phyloP scores from a whole-genome alignment of 2,113 vertebrate species.

The Paradoxurus hermaphroditus region DNA sequence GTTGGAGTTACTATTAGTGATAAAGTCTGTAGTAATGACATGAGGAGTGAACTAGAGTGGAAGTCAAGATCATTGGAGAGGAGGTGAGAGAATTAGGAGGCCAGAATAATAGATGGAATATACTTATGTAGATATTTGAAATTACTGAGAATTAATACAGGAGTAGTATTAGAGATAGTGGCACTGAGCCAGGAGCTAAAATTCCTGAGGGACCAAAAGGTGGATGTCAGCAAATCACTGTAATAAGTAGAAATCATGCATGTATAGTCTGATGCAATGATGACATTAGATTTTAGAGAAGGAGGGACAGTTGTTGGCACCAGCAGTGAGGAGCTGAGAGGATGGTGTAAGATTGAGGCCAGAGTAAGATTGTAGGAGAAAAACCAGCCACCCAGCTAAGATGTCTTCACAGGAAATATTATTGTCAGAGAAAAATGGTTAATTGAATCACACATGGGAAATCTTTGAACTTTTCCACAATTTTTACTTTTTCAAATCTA shows the following conservation, averaged over 20 bases:
- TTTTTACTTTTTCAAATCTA: neutral
- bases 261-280: neutral
- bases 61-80: neutral
- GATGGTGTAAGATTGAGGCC: neutral
- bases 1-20: neutral
- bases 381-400: neutral
- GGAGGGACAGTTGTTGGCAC: neutral
- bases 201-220: neutral
- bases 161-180: neutral
- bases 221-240: neutral
- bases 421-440: neutral
- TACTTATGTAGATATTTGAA: neutral
- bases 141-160: neutral
- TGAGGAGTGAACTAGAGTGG: neutral
- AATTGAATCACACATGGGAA: neutral
- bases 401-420: neutral
- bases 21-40: neutral
- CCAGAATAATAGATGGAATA: neutral
- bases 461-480: neutral
- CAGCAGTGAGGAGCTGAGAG: neutral
- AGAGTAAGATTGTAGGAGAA: neutral
- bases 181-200: neutral
- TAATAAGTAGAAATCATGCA: neutral
- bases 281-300: neutral
- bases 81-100: neutral